Base-by-base conservation (phyloP, 2,113 vertebrate genomes). In the Alces alces region DNA sequence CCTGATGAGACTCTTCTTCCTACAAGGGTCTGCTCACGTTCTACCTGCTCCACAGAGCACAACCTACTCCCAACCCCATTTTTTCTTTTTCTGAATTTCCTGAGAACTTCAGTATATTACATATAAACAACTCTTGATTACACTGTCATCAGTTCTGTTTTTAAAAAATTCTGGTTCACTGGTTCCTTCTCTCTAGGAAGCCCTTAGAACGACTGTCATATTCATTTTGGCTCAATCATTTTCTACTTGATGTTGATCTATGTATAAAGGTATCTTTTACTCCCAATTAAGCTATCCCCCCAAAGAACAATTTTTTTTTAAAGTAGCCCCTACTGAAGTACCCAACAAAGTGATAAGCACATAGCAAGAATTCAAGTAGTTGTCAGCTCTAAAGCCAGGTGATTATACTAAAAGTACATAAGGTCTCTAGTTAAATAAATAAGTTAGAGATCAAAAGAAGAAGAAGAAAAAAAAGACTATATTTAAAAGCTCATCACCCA, bases 231-330 rank as follows among this genome's bases (percentile, higher is more conserved):
- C 23, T 79, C 93, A 86, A 15, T 96, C 21, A 92, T 57, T 86
- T 73, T 93, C 93, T 73, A 54, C 50, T 70, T 95, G 39, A 82
- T 5, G 9, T 23, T 57, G 45, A 79, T 36, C 45, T 13, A 57
- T 50, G 89, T 84, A 93, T 50, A 76, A 92, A 92, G 43, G 52
- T 86, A 86, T n/a, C n/a, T 92, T 87, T 91, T 86, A 92, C 54
- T 60, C 45, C 30, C 45, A 66, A 50, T 54, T n/a, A 93, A 87
- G 57, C 45, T 76, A 79, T 16, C 12, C 9, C 27, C 21, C 17
- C 60, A 84, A 83, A 95, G 73, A 92, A 7, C 39, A 4, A 52
- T 55, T 60, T 86, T 30, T 58, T 60, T 80, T 61, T 52, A 83
- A 85, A 82, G 6, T 43, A 86, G 55, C 27, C 13, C 50, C 43